Evolutionary conservation across 2,797 vertebrate species (phyloP), one percentile per base, ranked within the genome.

Genomic region (Dipus sagitta): DNA sequence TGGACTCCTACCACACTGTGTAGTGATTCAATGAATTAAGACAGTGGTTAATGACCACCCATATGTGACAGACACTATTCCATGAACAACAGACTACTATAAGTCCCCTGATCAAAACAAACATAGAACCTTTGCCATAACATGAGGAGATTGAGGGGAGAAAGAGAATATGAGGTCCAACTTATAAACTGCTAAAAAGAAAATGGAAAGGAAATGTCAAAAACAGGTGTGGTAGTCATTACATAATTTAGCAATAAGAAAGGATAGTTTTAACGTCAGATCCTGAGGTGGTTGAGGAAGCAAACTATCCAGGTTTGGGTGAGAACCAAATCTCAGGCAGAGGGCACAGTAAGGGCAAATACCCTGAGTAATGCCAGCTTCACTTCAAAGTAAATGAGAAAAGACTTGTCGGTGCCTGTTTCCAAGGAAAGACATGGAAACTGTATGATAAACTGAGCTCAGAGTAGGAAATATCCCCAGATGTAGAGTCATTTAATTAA

Each of bases 371-470:
- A 80, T 60, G 80, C 30, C 3, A 30, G 30, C 21, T 34, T 78
- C 76, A 12, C 68, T 79, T 86, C 78, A 94, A 79, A 38, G 60
- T 10, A 70, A 91, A 30, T 60, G 30, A 91, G 20, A 79, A 86
- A 94, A 75, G n/a, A 26, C 12, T 70, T 52, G 1, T 10, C 67
- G 18, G 24, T 17, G 82, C 0, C 42, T 92, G 10, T 81, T 60
- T 93, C 60, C 26, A 86, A 93, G 26, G 23, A 90, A 76, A 26
- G 32, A 78, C 14, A 70, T 87, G 62, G 68, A 78, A 87, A 42
- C 2, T 74, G 4, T 67, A 52, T 70, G 65, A 79, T 32, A 67
- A 92, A 21, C 68, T 9, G 62, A 42, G 5, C 67, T 30, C 47
- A 58, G 65, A 12, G 24, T 64, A 75, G 32, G 21, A 93, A 94